Conservation (phyloP, 1,140 invertebrate species). For the Pectinophora gossypiella region DNA sequence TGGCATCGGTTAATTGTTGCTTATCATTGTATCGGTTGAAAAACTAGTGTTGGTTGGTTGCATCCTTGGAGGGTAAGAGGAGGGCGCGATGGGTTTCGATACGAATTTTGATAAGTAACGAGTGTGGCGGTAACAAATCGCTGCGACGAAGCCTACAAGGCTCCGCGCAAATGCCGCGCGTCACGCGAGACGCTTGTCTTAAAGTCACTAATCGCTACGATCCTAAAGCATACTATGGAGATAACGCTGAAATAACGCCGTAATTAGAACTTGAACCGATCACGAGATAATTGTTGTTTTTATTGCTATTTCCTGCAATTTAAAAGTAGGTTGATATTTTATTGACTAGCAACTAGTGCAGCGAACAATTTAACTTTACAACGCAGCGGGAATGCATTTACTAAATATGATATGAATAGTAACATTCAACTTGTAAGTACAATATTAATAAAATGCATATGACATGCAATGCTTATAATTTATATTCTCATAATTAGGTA, state of each 20-base stretch:
- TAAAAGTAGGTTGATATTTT: too few species aligned
- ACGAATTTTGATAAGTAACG: conserved; percentile 23
- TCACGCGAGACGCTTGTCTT: conserved; percentile 33
- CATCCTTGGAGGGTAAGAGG: conserved; percentile 29
- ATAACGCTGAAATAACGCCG: background rate
- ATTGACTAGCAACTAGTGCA: too few species aligned
- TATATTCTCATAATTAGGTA: conserved; percentile 9
- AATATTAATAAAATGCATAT: too few species aligned
- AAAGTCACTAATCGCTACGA: background rate
- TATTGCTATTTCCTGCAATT: too few species aligned
- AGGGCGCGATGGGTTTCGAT: conserved; percentile 10
- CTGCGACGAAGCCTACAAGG: conserved; percentile 32
- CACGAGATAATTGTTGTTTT: too few species aligned
- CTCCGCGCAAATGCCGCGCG: conserved; percentile 11
- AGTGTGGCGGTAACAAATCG: conserved; percentile 23
- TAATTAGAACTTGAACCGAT: background rate
- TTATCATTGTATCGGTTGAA: conserved; percentile 41
- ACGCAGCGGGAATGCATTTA: too few species aligned
- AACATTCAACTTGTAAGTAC: too few species aligned
- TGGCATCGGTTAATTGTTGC: conserved; percentile 47
- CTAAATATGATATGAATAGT: too few species aligned
- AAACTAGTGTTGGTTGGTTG: conserved; percentile 41
- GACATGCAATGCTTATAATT: conserved; percentile 6
- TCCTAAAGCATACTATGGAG: background rate
- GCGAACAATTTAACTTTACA: too few species aligned